Evolutionary conservation across 2,113 vertebrate genomes (phyloP), one percentile per base, ranked within the genome.

Genomic region (Peromyscus polionotus): DNA sequence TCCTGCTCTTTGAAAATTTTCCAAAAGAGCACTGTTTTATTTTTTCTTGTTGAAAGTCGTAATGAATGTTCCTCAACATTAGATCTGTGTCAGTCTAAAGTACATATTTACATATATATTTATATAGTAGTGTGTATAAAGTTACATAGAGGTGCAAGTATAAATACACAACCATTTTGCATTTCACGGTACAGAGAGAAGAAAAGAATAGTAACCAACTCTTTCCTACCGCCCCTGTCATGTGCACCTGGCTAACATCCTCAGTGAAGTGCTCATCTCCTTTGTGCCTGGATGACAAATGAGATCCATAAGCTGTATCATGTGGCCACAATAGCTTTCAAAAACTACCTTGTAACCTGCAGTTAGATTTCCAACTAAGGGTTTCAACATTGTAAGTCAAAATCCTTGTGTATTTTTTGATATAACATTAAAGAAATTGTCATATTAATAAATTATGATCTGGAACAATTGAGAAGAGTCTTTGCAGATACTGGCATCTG

Each of bases 1-100:
- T 94, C 61, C 42, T 87, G 26, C 88, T 96, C 85, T 88, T 88
- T 93, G 75, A 95, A 95, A 97, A 94, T 88, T 95, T 73, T 94
- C 65, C 91, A 88, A 67, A 92, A 88, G 70, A 11, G 81, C 24
- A n/a, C 39, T 90, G 33, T 54, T 92, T 88, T 54, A 73, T 92
- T 48, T 94, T 96, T 94, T 83, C 14, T 20, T 51, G 36, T 88
- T 86, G 8, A 91, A 39, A 95, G 87, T 26, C n/a, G 63, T 80
- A 86, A 87, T 68, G 63, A 95, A 90, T 83, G 93, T 73, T 93
- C 59, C 90, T 91, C 85, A 92, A 51, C 20, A 79, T 88, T 39
- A 93, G 10, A 94, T 89, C 90, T 76, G 17, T 70, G 61, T 84
- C 63, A 65, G 48, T 26, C 59, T 92, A 87, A 68, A 90, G 57